Evolutionary conservation across 1,140 invertebrate genomes (phyloP).

Genomic region (Drosophila tristis): DNA sequence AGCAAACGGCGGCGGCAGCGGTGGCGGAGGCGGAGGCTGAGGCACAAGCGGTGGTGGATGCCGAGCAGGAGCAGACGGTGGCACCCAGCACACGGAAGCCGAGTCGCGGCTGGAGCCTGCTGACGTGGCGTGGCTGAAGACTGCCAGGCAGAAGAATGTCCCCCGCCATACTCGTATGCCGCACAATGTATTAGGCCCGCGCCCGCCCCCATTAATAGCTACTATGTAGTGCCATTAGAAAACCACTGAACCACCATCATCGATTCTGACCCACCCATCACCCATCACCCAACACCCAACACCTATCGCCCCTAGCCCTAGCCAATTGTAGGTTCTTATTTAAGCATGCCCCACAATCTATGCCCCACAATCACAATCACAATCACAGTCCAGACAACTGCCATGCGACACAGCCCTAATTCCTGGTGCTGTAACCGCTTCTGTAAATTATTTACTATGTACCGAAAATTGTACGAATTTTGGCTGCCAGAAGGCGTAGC

Average conservation of each 20-base stretch:
- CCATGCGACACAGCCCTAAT: slow-evolving; percentile 50
- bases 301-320: slow-evolving; percentile 28
- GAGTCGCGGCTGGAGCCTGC: slow-evolving; percentile 74
- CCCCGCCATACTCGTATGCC: slow-evolving; percentile 37
- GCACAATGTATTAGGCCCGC: slow-evolving; percentile 79
- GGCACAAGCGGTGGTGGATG: slow-evolving; percentile 16
- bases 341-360: slow-evolving; percentile 50
- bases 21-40: slow-evolving; percentile 18
- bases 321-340: slow-evolving; percentile 53
- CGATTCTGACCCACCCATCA: slow-evolving; percentile 28
- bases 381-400: slow-evolving; percentile 29
- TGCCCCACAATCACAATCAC: neutral
- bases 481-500: slow-evolving; percentile 4
- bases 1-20: slow-evolving; percentile 26
- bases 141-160: neutral
- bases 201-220: slow-evolving; percentile 70
- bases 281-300: slow-evolving; percentile 27
- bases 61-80: slow-evolving; percentile 22
- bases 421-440: slow-evolving; percentile 26
- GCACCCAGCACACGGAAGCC: slow-evolving; percentile 55
- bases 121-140: slow-evolving; percentile 75
- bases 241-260: slow-evolving; percentile 20
- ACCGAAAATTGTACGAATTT: slow-evolving; percentile 13
- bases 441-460: slow-evolving; percentile 60
- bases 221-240: slow-evolving; percentile 80